These are phyloP conservation scores for Bombus waltoni DNA, from an alignment of 1,140 invertebrate genomes.

Conservation along the genomic window DNA sequence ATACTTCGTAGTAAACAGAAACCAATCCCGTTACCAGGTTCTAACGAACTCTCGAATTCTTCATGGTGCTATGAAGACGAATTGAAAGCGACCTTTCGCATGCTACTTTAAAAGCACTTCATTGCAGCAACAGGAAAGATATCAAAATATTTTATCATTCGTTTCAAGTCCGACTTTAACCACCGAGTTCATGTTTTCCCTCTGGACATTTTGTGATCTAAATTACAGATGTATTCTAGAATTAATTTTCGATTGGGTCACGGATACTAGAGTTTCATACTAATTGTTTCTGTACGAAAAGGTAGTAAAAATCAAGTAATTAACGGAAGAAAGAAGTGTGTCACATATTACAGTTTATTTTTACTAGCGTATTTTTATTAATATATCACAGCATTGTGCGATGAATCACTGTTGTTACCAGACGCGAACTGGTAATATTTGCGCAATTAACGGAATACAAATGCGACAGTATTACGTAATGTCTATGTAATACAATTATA, in stretches of 20 bases:
- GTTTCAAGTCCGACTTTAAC: too few species aligned
- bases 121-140: too few species aligned
- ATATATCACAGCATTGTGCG: too few species aligned
- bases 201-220: too few species aligned
- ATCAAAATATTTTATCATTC: neutral
- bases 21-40: slow-evolving; percentile 24
- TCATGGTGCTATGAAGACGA: neutral
- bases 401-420: too few species aligned
- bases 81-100: slow-evolving; percentile 3
- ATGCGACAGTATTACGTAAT: neutral
- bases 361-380: too few species aligned
- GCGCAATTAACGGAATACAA: neutral
- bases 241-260: neutral
- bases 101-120: neutral
- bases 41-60: slow-evolving; percentile 8
- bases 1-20: slow-evolving; percentile 16
- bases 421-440: neutral
- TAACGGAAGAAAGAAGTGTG: neutral
- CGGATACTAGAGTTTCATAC: too few species aligned
- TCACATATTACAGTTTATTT: neutral
- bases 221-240: neutral
- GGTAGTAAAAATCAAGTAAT: neutral
- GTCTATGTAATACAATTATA: neutral
- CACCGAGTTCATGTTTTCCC: too few species aligned
- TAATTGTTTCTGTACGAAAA: neutral